These are phyloP conservation scores for Therioaphis trifolii DNA, from an alignment of 2,888 invertebrate species.

Conservation along the genomic window DNA sequence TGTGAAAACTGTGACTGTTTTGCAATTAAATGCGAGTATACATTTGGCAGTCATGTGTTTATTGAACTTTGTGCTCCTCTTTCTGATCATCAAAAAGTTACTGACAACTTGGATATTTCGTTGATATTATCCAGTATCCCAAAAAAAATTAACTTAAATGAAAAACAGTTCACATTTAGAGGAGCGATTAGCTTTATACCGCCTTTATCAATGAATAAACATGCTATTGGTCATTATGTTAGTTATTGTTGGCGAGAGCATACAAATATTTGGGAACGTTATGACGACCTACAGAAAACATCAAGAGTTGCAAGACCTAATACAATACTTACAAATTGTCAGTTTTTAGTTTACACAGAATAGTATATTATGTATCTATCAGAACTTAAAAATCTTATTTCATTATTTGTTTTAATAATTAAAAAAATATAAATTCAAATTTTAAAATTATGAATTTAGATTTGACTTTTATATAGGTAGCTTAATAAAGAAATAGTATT, in stretches of 20 bases:
- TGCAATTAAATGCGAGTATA: background rate
- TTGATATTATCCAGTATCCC: background rate
- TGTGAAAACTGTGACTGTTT: background rate
- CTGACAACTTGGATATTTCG: constrained; percentile 5
- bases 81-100: background rate
- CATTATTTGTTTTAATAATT: background rate
- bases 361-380: no score
- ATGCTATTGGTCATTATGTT: constrained; percentile 15
- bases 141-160: constrained; percentile 12
- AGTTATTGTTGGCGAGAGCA: background rate
- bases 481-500: background rate
- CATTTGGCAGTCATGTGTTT: constrained; percentile 1
- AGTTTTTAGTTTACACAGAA: background rate
- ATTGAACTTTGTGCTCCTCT: background rate
- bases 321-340: constrained; percentile 10
- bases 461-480: background rate
- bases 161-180: background rate
- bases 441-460: no score
- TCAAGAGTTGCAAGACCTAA: background rate
- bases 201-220: background rate
- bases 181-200: background rate
- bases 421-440: no score
- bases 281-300: background rate
- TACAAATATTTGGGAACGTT: constrained; percentile 29
- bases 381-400: background rate